phyloP scores from a whole-genome alignment of 2,113 vertebrate species.

The Prinia subflava region DNA sequence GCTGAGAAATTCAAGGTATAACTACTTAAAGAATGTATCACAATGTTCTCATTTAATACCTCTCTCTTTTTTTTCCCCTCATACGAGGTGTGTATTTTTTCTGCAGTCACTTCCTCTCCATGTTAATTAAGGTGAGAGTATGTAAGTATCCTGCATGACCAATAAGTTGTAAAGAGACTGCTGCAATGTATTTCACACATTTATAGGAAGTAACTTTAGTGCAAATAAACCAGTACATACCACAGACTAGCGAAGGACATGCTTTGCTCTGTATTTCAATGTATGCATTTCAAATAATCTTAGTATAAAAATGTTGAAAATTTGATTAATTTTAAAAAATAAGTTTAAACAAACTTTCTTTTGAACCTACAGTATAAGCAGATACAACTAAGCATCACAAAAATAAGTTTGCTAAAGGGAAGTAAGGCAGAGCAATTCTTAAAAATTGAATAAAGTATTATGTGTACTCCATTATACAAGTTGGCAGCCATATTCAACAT shows the following conservation, averaged over 20 bases:
- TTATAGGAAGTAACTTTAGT: background rate
- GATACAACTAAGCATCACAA: conserved; percentile 19
- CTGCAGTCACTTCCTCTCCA: background rate
- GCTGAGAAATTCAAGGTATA: background rate
- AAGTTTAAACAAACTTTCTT: conserved; percentile 24
- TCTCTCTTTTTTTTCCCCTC: background rate
- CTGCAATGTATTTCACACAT: background rate
- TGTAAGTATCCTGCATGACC: background rate
- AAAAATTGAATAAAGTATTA: conserved; percentile 26
- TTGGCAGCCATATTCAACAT: conserved; percentile 51
- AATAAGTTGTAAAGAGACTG: conserved; percentile 1
- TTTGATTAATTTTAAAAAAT: conserved; percentile 23
- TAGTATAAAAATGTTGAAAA: conserved; percentile 45
- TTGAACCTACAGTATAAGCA: conserved; percentile 18
- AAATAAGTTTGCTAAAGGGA: conserved; percentile 28
- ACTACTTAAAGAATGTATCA: background rate
- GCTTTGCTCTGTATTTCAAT: conserved; percentile 12
- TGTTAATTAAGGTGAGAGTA: background rate
- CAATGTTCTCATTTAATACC: background rate
- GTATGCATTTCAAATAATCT: conserved; percentile 1
- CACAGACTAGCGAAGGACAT: conserved; percentile 35
- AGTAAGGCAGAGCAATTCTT: conserved; percentile 54
- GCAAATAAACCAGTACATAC: conserved; percentile 29
- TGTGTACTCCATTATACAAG: background rate
- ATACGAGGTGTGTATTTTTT: background rate